Evolutionary conservation across 2,888 invertebrate genomes (phyloP).

Genomic region (Euplexia lucipara): DNA sequence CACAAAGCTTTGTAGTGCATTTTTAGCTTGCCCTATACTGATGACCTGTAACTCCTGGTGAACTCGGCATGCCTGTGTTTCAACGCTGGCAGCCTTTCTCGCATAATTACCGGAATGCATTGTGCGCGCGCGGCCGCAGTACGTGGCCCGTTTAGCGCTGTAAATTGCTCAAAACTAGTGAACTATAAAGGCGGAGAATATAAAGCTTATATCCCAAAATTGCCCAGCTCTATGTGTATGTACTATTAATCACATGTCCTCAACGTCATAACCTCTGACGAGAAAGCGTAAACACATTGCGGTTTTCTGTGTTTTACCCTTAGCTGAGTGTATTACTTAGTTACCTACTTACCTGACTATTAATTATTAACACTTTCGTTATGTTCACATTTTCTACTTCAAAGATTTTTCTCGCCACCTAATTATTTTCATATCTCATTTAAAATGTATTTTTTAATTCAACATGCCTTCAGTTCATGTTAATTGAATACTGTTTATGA

Average conservation of each 20-base stretch:
- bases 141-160: constrained; percentile 80
- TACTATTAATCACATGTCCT: constrained; percentile 49
- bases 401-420: constrained; percentile 2
- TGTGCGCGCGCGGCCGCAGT: constrained; percentile 77
- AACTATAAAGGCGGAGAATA: constrained; percentile 74
- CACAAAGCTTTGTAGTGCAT: constrained; percentile 52
- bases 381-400: constrained; percentile 12
- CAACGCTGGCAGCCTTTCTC: constrained; percentile 77
- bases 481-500: constrained; percentile 13
- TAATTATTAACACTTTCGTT: constrained; percentile 34
- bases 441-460: constrained; percentile 2
- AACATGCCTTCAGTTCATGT: not conserved
- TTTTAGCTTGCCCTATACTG: constrained; percentile 56
- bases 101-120: constrained; percentile 88
- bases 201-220: constrained; percentile 72
- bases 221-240: constrained; percentile 49
- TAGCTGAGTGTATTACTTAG: constrained; percentile 34
- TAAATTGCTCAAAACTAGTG: constrained; percentile 81
- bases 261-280: constrained; percentile 33
- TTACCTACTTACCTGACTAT: constrained; percentile 31
- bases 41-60: constrained; percentile 56
- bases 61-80: constrained; percentile 67
- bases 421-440: constrained; percentile 2
- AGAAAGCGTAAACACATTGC: constrained; percentile 37
- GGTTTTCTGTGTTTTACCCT: constrained; percentile 27